Evolutionary conservation across 2,888 invertebrate species (phyloP).

Genomic region (Macrophya alboannulata): DNA sequence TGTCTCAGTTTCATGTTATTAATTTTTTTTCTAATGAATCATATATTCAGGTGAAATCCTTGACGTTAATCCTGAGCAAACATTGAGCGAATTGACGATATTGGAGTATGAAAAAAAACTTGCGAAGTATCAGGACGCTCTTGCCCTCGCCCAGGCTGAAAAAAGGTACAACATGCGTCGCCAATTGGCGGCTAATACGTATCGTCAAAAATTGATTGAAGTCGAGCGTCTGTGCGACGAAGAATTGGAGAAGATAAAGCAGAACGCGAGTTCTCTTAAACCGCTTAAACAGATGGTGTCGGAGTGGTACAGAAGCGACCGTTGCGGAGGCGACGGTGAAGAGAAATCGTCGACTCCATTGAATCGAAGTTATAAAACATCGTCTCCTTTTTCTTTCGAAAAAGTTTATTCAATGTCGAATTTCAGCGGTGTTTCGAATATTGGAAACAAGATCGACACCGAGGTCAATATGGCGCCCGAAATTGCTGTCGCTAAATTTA

Average conservation of each 20-base stretch:
- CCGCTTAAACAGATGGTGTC: slow-evolving; percentile 77
- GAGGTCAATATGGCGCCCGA: slow-evolving; percentile 71
- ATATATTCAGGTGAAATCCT: slow-evolving; percentile 61
- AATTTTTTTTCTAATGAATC: not conserved
- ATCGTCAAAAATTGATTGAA: slow-evolving; percentile 76
- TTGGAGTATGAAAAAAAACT: slow-evolving; percentile 73
- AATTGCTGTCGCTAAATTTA: slow-evolving; percentile 62
- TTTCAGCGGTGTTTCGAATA: not conserved
- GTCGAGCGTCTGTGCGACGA: slow-evolving; percentile 79
- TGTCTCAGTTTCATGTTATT: not conserved
- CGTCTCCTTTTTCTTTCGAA: not conserved
- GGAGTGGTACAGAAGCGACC: slow-evolving; percentile 73
- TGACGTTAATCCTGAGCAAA: slow-evolving; percentile 65
- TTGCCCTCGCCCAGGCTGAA: slow-evolving; percentile 73
- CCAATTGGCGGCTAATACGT: slow-evolving; percentile 76
- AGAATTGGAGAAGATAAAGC: slow-evolving; percentile 77
- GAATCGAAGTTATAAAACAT: not conserved
- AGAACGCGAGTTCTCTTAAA: slow-evolving; percentile 76
- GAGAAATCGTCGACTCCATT: slow-evolving; percentile 7
- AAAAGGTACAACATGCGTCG: slow-evolving; percentile 73
- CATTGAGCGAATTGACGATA: slow-evolving; percentile 67
- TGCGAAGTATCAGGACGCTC: slow-evolving; percentile 73
- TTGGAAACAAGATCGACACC: slow-evolving; percentile 59
- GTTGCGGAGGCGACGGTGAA: slow-evolving; percentile 60
- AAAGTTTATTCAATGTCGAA: not conserved